phyloP scores from a whole-genome alignment of 1,140 invertebrate species.

The Aradophagus sp. region DNA sequence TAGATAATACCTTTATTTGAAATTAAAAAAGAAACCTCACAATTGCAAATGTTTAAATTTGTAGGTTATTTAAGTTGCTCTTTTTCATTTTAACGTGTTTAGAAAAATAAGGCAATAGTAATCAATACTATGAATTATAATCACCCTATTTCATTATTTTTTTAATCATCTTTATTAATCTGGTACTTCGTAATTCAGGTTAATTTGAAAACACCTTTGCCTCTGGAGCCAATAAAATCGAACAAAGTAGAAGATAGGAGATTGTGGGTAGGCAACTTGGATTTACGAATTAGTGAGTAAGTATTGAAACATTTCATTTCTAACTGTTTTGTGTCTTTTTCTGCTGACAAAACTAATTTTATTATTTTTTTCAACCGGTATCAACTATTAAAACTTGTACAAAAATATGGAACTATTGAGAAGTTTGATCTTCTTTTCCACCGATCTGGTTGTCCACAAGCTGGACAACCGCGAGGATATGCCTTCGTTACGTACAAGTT shows the following conservation, averaged over 20 bases:
- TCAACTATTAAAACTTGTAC: constrained; percentile 94
- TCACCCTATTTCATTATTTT: too few species aligned
- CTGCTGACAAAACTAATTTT: constrained; percentile 43
- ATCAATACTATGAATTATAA: too few species aligned
- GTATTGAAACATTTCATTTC: constrained; percentile 75
- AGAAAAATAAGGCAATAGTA: not conserved
- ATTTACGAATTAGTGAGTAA: constrained; percentile 93
- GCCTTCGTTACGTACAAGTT: constrained; percentile 91
- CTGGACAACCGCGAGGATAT: constrained; percentile 92
- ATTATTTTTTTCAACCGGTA: constrained; percentile 80
- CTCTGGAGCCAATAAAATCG: constrained; percentile 78
- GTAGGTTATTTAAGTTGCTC: not conserved
- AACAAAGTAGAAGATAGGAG: constrained; percentile 80
- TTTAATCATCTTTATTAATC: constrained; percentile 4
- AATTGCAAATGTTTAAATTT: too few species aligned
- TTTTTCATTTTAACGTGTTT: not conserved
- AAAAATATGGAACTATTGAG: constrained; percentile 92
- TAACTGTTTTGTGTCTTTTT: too few species aligned
- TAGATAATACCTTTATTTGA: too few species aligned
- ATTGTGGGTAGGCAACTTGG: constrained; percentile 93
- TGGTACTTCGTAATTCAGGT: constrained; percentile 42
- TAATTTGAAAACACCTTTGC: constrained; percentile 72
- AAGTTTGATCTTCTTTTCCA: constrained; percentile 97
- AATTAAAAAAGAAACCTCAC: too few species aligned
- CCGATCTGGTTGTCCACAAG: constrained; percentile 85